Evolutionary conservation across 92 coral and sea anemone species (phyloP).

Genomic region (Actinostola sp.): DNA sequence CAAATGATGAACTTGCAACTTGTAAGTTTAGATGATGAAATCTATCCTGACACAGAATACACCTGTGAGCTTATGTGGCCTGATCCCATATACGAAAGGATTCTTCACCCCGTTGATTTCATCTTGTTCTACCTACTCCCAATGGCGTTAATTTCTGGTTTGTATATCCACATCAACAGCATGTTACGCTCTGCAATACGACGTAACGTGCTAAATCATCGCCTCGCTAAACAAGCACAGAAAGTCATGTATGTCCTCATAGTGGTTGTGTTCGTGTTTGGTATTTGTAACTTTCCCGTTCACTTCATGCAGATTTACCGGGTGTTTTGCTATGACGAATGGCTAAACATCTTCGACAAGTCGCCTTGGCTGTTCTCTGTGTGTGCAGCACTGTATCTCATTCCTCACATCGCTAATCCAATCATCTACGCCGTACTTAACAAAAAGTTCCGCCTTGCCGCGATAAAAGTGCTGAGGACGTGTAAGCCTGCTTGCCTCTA

Average conservation of each 20-base stretch:
- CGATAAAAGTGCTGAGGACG: constrained; percentile 2
- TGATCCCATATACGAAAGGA: constrained; percentile 43
- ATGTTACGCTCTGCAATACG: constrained; percentile 44
- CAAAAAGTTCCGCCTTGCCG: constrained; percentile 34
- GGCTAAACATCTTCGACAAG: constrained; percentile 31
- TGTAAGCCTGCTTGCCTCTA: background rate
- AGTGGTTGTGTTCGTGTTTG: constrained; percentile 49
- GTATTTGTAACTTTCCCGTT: constrained; percentile 58
- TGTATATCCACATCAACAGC: constrained; percentile 54
- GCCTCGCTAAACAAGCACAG: constrained; percentile 34
- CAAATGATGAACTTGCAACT: constrained; percentile 50
- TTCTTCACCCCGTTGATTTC: constrained; percentile 68
- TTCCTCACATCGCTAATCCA: constrained; percentile 60
- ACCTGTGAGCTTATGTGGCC: constrained; percentile 66
- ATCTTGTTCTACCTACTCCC: constrained; percentile 50
- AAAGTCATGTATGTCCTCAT: constrained; percentile 37
- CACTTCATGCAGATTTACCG: constrained; percentile 58
- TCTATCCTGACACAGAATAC: constrained; percentile 13
- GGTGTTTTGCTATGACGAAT: constrained; percentile 46
- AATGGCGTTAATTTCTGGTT: constrained; percentile 25
- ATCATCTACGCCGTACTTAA: constrained; percentile 52
- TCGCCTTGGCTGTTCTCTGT: constrained; percentile 64
- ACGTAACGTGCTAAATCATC: constrained; percentile 32
- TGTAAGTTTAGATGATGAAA: constrained; percentile 19
- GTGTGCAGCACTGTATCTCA: constrained; percentile 51